phyloP scores from a whole-genome alignment of 2,888 invertebrate genomes.

The Tetragonula carbonaria region DNA sequence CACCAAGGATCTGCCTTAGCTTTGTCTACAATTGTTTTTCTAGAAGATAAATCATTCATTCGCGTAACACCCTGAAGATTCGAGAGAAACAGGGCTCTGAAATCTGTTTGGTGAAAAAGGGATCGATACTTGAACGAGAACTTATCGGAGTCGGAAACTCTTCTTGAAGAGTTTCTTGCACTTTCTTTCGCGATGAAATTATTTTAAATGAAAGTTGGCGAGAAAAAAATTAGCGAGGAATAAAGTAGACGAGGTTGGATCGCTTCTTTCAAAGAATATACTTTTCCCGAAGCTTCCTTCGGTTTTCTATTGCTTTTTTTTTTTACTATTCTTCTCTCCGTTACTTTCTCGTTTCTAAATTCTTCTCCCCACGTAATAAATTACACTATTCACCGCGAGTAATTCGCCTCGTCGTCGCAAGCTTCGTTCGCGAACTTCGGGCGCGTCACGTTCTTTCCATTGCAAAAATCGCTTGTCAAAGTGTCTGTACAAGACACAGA shows the following conservation, averaged over 20 bases:
- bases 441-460: neutral
- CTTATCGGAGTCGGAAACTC: neutral
- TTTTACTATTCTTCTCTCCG: neutral
- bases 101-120: conserved; percentile 16
- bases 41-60: neutral
- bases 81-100: conserved; percentile 18
- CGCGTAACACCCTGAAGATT: neutral
- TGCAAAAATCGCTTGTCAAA: conserved; percentile 1
- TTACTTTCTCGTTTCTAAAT: neutral
- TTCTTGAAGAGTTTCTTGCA: neutral
- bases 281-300: neutral
- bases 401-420: neutral
- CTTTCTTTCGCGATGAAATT: neutral
- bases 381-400: neutral
- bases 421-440: neutral
- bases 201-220: neutral
- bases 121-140: conserved; percentile 7
- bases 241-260: neutral
- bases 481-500: neutral
- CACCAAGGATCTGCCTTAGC: neutral
- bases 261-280: neutral
- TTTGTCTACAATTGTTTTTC: conserved; percentile 2
- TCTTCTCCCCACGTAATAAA: neutral
- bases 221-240: neutral
- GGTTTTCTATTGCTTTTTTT: neutral